Evolutionary conservation across 2,888 invertebrate species (phyloP), one percentile per base, ranked within the genome.

Genomic region (Drosophila neonasuta): DNA sequence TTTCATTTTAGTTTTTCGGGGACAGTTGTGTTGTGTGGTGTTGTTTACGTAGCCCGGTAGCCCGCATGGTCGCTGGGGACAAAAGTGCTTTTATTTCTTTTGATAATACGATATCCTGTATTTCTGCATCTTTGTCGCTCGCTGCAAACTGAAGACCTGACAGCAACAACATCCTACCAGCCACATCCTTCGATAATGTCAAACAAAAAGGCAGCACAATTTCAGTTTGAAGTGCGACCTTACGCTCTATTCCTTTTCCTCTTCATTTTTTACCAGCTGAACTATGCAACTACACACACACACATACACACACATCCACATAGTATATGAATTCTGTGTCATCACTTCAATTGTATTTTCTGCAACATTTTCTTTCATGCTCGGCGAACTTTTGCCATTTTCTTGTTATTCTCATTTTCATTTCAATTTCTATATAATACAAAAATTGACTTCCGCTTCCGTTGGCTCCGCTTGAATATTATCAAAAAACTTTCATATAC

Each of bases 211-310:
- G 64, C 85, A 85, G 66, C 66, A 76, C 64, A 80, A 86, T 86
- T 80, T 72, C 68, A 78, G 75, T 77, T 80, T 83, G 68, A 80
- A 86, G 68, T 62, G 74, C 78, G 86, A 80, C 86, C 86, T 83
- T 77, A 68, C 56, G 57, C 46, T 50, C 41, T 61, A 56, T 56
- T 71, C 48, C 56, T 55, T 1, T 44, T 50, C 39, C 56, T 34
- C 50, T 41, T 57, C 58, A 39, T 39, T 10, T 44, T 24, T 24
- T 24, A 6, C 39, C 42, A 29, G 59, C 57, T 58, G 60, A 63
- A 73, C 72, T 71, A 57, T 71, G 71, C 64, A 55, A 55, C 48
- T 51, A 46, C 11, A 15, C 34, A 32, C 32, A 41, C n/a, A 34
- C 9, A 32, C 10, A 32, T 1, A 32, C 32, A 3, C n/a, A 34